Conservation (phyloP, 23 tunicate genomes). For the Halocynthia aurantium region DNA sequence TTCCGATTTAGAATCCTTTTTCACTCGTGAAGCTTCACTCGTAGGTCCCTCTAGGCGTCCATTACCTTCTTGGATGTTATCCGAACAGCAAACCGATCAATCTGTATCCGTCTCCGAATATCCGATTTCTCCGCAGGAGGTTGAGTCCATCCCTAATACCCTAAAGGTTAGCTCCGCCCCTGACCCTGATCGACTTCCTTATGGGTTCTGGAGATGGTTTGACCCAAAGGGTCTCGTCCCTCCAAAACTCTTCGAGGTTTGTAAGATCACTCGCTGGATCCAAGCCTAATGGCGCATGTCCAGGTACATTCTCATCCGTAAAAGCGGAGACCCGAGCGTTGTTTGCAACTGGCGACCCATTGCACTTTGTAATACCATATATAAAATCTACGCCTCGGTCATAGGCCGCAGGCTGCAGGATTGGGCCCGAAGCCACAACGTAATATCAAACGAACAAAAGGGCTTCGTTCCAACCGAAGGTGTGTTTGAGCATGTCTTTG, state of each 20-base stretch:
- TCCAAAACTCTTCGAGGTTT: neutral
- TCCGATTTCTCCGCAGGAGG: neutral
- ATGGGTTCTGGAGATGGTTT: conserved; percentile 13
- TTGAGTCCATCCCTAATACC: neutral
- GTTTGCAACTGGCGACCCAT: too few species aligned
- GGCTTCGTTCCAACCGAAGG: conserved; percentile 16
- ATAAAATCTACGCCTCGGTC: conserved; percentile 8
- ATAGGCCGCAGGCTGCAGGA: neutral
- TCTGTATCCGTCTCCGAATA: neutral
- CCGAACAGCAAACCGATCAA: too few species aligned
- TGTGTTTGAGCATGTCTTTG: conserved; percentile 10
- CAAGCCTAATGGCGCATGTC: conserved; percentile 1
- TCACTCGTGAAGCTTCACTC: too few species aligned
- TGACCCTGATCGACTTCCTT: conserved; percentile 10
- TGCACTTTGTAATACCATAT: neutral
- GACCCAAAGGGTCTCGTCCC: neutral
- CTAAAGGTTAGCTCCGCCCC: neutral
- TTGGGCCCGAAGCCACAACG: neutral
- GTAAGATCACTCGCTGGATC: neutral
- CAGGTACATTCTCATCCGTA: neutral
- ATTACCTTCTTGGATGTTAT: too few species aligned
- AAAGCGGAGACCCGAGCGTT: neutral
- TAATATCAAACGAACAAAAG: conserved; percentile 6
- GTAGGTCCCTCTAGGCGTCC: too few species aligned
- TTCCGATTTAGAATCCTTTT: too few species aligned